Percentiles rank a stretch among this genome's conserved stretches.
Conservation (phyloP, 2,888 invertebrate species). For the Habrosyne pyritoides region DNA sequence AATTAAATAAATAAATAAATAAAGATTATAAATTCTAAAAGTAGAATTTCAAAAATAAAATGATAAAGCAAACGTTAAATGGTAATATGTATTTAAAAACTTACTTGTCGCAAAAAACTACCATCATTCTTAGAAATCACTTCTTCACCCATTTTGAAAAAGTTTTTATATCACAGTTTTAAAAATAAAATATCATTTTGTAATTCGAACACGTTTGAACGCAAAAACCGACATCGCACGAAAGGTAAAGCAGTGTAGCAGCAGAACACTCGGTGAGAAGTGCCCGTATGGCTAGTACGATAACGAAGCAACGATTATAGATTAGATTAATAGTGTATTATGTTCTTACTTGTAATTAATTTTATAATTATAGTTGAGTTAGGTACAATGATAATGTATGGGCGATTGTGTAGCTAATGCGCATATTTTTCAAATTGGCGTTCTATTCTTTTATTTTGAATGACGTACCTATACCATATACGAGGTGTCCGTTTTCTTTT, state of each 20-base stretch:
- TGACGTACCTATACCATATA: too few relatives aligned
- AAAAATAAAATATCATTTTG: neutral
- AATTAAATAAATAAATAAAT: too few relatives aligned
- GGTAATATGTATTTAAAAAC: neutral
- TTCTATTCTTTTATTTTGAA: too few relatives aligned
- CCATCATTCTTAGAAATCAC: neutral
- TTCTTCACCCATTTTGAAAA: neutral
- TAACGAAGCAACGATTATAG: neutral
- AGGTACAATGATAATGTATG: neutral
- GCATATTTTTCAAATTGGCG: too few relatives aligned
- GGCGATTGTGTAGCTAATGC: too few relatives aligned
- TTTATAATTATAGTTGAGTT: neutral
- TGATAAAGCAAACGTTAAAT: too few relatives aligned
- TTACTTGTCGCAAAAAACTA: neutral
- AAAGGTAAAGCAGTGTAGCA: neutral
- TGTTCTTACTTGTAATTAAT: neutral
- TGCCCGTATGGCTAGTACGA: neutral
- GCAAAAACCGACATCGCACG: neutral
- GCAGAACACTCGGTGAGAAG: neutral
- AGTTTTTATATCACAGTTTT: neutral
- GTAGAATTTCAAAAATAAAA: too few relatives aligned
- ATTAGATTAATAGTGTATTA: conserved; percentile 3
- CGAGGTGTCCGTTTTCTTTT: too few relatives aligned
- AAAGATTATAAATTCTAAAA: too few relatives aligned
- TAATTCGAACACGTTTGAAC: neutral